Base-by-base conservation (phyloP, 1,140 invertebrate species). In the Drosophila albomicans region DNA sequence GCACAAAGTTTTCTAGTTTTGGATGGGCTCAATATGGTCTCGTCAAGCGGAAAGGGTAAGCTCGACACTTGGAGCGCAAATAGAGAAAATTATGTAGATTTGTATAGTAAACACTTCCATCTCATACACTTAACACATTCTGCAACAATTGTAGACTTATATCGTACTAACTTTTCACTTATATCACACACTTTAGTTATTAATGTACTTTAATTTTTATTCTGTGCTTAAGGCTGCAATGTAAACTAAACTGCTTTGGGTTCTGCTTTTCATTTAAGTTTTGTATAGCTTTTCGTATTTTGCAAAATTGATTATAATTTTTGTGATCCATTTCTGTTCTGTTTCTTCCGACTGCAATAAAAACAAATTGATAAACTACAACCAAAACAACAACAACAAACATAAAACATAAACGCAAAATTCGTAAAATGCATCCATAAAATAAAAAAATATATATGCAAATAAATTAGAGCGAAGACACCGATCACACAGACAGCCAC, bases 401-500 rank as follows among this genome's bases (percentile, higher is more conserved):
- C 25, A 63, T 35, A 51, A 20, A 84, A 71, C 54, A 82, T 79
- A 75, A 71, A 56, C 72, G 79, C 74, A 67, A 81, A 63, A 82
- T 70, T 54, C 35, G 8, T 10, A 54, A 63, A 72, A 64, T 70
- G 64, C 43, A 84, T 64, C 67, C 64, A 32, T 7, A 28, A 51
- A 51, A 20, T 11, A 30, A 13, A 15, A 4, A 32, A n/a, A 13
- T 2, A 51, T 51, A 85, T 72, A 66, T 76, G 8, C 10, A 51
- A 13, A 32, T 43, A 25, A 71, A 78, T 59, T 78, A 92, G 91
- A 91, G 80, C 80, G 91, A 92, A 84, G 91, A 92, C 80, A 79
- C 73, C 70, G 91, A 92, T 87, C 91, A 89, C 61, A 82, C 84
- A 72, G 91, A 92, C 75, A 92, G 91, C 79, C 86, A 90, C 71